Evolutionary conservation across 2,113 vertebrate genomes (phyloP).

Genomic region (Anas platyrhynchos): DNA sequence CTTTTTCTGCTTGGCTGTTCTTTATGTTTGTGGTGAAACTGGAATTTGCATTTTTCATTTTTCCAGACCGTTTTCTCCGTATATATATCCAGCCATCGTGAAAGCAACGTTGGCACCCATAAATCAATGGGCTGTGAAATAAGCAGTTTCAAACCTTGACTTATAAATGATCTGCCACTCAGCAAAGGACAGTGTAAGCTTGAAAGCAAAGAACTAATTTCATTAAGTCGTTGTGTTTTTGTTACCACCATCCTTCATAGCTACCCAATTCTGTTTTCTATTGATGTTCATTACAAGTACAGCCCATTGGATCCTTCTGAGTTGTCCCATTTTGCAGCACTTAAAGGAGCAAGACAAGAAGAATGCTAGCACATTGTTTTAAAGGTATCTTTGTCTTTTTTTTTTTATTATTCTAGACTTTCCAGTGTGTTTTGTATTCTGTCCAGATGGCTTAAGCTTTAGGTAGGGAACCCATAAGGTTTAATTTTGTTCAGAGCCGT

Average conservation of each 20-base stretch:
- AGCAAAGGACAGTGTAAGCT: background rate
- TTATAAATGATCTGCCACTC: background rate
- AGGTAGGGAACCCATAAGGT: background rate
- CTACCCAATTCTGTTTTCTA: background rate
- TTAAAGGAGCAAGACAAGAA: background rate
- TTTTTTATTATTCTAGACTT: background rate
- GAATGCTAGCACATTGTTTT: background rate
- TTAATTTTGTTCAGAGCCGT: background rate
- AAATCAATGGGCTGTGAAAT: background rate
- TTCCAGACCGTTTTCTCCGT: background rate
- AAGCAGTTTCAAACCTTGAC: background rate
- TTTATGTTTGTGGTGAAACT: background rate
- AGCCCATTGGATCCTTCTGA: background rate
- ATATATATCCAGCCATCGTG: background rate
- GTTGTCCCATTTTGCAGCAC: background rate
- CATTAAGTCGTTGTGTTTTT: background rate
- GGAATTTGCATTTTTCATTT: background rate
- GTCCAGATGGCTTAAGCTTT: background rate
- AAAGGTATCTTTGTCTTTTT: background rate
- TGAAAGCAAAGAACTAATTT: background rate
- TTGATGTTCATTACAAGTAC: background rate
- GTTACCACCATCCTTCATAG: background rate
- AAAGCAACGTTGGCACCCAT: background rate
- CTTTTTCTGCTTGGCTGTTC: background rate
- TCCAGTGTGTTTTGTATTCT: background rate